These are phyloP conservation scores for Oceanites oceanicus DNA, from an alignment of 2,113 vertebrate genomes.

Conservation along the genomic window DNA sequence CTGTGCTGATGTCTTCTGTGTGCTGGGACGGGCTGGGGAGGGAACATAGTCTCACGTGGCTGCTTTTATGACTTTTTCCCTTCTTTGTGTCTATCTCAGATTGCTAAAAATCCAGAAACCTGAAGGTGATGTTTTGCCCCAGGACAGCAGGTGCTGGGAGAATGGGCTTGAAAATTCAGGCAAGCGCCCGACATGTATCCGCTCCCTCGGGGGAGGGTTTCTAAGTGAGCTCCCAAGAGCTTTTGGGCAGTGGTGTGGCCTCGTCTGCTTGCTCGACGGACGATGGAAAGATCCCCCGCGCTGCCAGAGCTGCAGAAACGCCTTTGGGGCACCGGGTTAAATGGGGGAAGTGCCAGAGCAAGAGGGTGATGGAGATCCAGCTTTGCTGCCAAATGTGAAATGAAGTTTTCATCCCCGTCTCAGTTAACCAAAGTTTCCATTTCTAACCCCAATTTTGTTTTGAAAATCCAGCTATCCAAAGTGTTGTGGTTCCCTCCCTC, in stretches of 20 bases:
- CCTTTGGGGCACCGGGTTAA: background rate
- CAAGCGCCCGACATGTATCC: rapidly evolving
- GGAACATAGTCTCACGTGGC: background rate
- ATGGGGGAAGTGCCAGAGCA: background rate
- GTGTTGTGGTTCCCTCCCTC: background rate
- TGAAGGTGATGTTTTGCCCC: background rate
- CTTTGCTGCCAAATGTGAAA: background rate
- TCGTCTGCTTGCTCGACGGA: background rate
- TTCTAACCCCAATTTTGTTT: background rate
- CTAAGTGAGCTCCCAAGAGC: background rate
- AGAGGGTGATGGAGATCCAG: background rate
- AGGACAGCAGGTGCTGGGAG: background rate
- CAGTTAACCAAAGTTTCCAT: slow-evolving; percentile 2
- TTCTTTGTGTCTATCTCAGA: background rate
- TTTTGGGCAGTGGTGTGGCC: background rate
- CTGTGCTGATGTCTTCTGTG: background rate
- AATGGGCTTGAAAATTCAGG: background rate
- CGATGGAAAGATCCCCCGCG: rapidly evolving
- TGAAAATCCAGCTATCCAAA: background rate
- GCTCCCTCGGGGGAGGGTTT: background rate
- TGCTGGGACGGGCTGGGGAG: background rate
- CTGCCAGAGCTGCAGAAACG: background rate
- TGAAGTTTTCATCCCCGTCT: background rate
- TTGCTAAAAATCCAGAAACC: background rate
- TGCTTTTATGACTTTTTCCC: background rate